Base-by-base conservation (phyloP, 2,888 invertebrate species). In the Xiphydria camelus region DNA sequence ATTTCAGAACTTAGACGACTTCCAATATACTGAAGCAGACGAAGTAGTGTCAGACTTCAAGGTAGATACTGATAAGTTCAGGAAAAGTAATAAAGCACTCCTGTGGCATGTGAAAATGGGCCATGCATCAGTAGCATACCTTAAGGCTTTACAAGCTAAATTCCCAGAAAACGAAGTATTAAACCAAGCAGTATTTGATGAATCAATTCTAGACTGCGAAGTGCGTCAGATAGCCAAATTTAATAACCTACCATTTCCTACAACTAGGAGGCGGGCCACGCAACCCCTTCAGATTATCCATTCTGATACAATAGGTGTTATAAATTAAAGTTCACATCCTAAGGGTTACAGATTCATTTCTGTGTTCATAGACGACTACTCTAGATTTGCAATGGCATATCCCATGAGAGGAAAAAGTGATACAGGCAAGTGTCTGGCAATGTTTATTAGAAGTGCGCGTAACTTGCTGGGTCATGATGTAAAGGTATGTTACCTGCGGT, bases 401-500 rank as follows among this genome's bases (percentile, higher is more conserved):
- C 15, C 51, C 2, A 41, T 58, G 6, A 53, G 50, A 50, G 49
- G 26, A 21, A 58, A 55, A 47, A 40, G 40, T 41, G 49, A 51
- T 44, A 12, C 54, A 25, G 54, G 45, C 5, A 19, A 45, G n/a
- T 33, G 34, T 20, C 44, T 57, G 41, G 51, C 52, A 40, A 45
- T 18, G 2, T 60, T 39, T 20, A 21, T 57, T 6, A 43, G 6
- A 14, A 22, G 41, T n/a, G 26, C 49, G 10, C 43, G 53, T 47
- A 59, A 57, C 40, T n/a, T 52, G 31, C 37, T 46, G 15, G 53
- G 58, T 14, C 20, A 31, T 31, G n/a, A 55, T 43, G 36, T 17
- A 31, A 55, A 55, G 39, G 45, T 59, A 3, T 59, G 59, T 23
- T 59, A 57, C 34, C 36, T 57, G 15, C 50, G 43, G 37, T 43